These are phyloP conservation scores for Adelosebastes latens DNA, from an alignment of 2,797 vertebrate species.

Conservation along the genomic window DNA sequence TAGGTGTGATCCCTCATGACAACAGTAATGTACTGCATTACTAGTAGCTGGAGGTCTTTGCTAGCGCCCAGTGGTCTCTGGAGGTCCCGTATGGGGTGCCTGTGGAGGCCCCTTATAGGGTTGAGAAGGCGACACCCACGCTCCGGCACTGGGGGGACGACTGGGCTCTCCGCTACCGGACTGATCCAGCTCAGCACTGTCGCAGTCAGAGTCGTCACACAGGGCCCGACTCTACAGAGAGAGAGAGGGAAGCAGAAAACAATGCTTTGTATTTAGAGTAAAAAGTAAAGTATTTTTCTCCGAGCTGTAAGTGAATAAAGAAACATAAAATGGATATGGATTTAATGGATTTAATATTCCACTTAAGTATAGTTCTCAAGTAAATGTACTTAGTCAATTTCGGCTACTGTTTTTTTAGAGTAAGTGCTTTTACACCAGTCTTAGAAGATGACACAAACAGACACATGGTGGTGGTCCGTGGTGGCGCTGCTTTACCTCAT, in stretches of 20 bases:
- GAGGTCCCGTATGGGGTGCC: conserved; percentile 66
- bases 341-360: neutral
- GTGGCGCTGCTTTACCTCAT: conserved; percentile 70
- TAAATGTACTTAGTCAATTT: neutral
- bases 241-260: neutral
- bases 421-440: neutral
- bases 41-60: conserved; percentile 59
- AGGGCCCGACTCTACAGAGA: conserved; percentile 74
- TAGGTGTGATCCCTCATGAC: conserved; percentile 68
- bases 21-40: conserved; percentile 75
- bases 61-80: conserved; percentile 56
- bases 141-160: conserved; percentile 86
- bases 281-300: too few species aligned
- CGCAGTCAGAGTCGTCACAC: conserved; percentile 93
- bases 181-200: conserved; percentile 92
- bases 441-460: conserved; percentile 8
- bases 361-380: too few species aligned
- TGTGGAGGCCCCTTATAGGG: conserved; percentile 70
- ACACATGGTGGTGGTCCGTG: conserved; percentile 3
- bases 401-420: neutral
- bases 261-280: neutral
- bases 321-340: neutral
- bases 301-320: neutral
- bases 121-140: conserved; percentile 76
- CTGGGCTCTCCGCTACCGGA: conserved; percentile 89